These are phyloP conservation scores for Chaetogeoica ovagalla DNA, from an alignment of 2,888 invertebrate genomes.

Conservation along the genomic window DNA sequence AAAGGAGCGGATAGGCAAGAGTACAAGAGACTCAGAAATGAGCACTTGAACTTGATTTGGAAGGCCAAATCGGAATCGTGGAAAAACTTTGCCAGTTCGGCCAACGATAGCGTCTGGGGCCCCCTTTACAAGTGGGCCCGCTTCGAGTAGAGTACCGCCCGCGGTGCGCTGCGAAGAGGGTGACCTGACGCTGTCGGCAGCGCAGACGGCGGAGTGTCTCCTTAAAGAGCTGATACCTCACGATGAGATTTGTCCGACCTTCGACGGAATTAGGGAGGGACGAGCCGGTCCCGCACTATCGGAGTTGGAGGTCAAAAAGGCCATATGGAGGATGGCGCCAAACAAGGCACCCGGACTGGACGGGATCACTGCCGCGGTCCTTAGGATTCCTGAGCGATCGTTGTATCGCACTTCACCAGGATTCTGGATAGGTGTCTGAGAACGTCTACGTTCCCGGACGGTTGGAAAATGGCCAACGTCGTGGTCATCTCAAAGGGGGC, in stretches of 20 bases:
- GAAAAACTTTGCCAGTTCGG: neutral
- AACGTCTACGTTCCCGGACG: neutral
- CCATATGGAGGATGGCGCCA: slow-evolving; percentile 32
- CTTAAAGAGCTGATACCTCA: neutral
- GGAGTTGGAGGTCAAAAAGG: neutral
- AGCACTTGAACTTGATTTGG: neutral
- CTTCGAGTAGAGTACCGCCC: neutral
- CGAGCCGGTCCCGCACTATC: neutral
- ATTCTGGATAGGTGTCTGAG: neutral
- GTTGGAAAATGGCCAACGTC: slow-evolving; percentile 22
- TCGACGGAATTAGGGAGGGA: neutral
- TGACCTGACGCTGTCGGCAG: neutral
- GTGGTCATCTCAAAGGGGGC: neutral
- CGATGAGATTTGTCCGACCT: neutral
- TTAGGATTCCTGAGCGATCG: neutral
- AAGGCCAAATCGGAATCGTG: neutral
- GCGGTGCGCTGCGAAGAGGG: neutral
- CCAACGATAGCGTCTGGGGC: neutral
- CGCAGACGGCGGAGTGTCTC: neutral
- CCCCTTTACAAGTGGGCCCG: neutral
- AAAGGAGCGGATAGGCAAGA: neutral
- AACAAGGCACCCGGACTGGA: slow-evolving; percentile 26
- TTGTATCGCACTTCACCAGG: neutral
- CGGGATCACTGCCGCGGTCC: neutral
- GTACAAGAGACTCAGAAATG: neutral